These are phyloP conservation scores for Cinclus cinclus DNA, from an alignment of 2,113 vertebrate species.

Conservation along the genomic window DNA sequence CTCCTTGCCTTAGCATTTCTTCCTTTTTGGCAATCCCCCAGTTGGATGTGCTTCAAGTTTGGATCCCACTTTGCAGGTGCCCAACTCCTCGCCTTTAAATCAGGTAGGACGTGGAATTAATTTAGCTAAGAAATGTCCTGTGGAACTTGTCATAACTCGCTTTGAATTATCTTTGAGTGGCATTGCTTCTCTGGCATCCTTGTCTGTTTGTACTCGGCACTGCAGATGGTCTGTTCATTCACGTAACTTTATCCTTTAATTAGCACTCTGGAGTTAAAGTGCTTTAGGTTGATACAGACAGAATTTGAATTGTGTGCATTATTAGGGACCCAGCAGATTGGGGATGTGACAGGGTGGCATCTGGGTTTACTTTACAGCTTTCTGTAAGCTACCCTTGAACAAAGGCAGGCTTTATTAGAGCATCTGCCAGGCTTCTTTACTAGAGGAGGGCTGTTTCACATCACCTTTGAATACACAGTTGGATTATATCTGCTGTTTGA, in stretches of 20 bases:
- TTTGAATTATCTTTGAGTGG: not conserved
- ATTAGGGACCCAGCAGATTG: not conserved
- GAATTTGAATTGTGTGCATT: not conserved
- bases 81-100: not conserved
- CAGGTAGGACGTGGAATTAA: not conserved
- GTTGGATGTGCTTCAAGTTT: not conserved
- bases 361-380: not conserved
- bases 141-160: not conserved
- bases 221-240: not conserved
- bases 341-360: not conserved
- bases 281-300: not conserved
- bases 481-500: slow-evolving; percentile 12
- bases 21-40: not conserved
- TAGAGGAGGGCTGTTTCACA: not conserved
- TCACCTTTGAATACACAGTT: not conserved
- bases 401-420: slow-evolving; percentile 3
- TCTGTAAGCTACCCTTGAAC: not conserved
- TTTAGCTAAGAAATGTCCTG: not conserved
- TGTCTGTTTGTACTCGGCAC: not conserved
- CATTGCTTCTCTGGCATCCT: slow-evolving; percentile 7
- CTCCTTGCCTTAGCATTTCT: not conserved
- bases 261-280: not conserved
- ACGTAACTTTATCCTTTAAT: slow-evolving; percentile 19
- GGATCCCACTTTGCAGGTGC: not conserved
- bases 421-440: not conserved